phyloP scores from a whole-genome alignment of 2,888 invertebrate genomes.

The Bedellia somnulentella region DNA sequence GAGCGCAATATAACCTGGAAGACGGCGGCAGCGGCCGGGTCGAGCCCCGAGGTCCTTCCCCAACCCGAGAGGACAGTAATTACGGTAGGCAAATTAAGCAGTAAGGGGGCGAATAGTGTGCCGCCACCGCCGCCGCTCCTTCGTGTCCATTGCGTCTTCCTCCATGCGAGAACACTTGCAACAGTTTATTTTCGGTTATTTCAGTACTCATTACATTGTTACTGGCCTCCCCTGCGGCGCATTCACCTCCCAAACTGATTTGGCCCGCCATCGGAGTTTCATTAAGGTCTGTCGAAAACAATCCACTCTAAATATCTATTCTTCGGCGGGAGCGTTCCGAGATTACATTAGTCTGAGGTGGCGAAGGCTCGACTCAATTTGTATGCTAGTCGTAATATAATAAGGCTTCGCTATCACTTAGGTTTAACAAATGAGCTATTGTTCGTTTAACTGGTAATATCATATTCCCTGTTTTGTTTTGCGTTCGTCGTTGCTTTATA shows the following conservation, averaged over 20 bases:
- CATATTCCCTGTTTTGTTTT: slow-evolving; percentile 8
- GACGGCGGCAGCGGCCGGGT: slow-evolving; percentile 36
- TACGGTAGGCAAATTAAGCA: slow-evolving; percentile 65
- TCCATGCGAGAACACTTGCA: slow-evolving; percentile 19
- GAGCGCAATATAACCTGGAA: slow-evolving; percentile 55
- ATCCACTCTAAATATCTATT: slow-evolving; percentile 62
- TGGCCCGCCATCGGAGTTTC: slow-evolving; percentile 57
- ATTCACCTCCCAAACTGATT: slow-evolving; percentile 57
- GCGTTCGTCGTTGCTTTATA: no score
- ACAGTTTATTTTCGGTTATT: slow-evolving; percentile 59
- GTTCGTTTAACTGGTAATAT: slow-evolving; percentile 35
- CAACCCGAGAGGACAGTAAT: slow-evolving; percentile 60
- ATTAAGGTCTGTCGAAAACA: slow-evolving; percentile 63
- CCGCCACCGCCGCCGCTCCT: slow-evolving; percentile 15
- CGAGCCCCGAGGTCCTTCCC: slow-evolving; percentile 46
- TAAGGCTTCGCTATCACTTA: slow-evolving; percentile 56
- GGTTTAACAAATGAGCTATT: slow-evolving; percentile 60
- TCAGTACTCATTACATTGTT: slow-evolving; percentile 58
- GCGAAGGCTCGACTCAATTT: slow-evolving; percentile 61
- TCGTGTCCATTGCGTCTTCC: slow-evolving; percentile 45
- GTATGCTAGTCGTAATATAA: slow-evolving; percentile 60
- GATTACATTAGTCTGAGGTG: slow-evolving; percentile 63
- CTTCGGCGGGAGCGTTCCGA: slow-evolving; percentile 55
- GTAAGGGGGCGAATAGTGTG: slow-evolving; percentile 42
- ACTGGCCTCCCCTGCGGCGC: slow-evolving; percentile 54